phyloP scores from a whole-genome alignment of 1,140 invertebrate species.

The Epicauta chinensis region DNA sequence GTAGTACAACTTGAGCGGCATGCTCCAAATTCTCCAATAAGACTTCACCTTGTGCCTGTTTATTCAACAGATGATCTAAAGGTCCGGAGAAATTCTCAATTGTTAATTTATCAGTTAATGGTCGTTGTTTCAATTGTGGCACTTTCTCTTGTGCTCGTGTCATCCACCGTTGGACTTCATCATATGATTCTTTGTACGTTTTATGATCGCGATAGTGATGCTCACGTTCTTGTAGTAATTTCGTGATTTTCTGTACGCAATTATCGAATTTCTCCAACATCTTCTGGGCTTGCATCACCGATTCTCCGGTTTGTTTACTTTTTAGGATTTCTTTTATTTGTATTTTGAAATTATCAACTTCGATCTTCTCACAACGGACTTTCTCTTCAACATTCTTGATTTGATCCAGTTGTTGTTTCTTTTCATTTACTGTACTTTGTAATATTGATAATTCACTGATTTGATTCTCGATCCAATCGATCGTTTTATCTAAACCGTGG shows the following conservation, averaged over 20 bases:
- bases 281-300: slow-evolving; percentile 75
- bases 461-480: slow-evolving; percentile 67
- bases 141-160: slow-evolving; percentile 81
- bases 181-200: slow-evolving; percentile 81
- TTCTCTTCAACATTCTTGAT: slow-evolving; percentile 84
- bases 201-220: slow-evolving; percentile 83
- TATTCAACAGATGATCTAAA: slow-evolving; percentile 78
- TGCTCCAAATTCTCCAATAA: slow-evolving; percentile 80
- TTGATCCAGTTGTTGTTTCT: slow-evolving; percentile 75
- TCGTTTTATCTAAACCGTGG: slow-evolving; percentile 74
- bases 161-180: slow-evolving; percentile 80
- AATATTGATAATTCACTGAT: slow-evolving; percentile 67
- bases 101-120: slow-evolving; percentile 77
- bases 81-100: slow-evolving; percentile 83
- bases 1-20: slow-evolving; percentile 77
- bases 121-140: slow-evolving; percentile 76
- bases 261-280: slow-evolving; percentile 74
- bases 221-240: slow-evolving; percentile 69
- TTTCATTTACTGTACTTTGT: slow-evolving; percentile 77
- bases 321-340: slow-evolving; percentile 85
- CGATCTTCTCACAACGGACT: slow-evolving; percentile 83
- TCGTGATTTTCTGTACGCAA: slow-evolving; percentile 65
- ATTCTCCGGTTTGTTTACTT: slow-evolving; percentile 74
- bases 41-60: slow-evolving; percentile 84
- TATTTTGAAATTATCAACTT: slow-evolving; percentile 80